Percentiles rank a stretch among this genome's conserved stretches.
These are phyloP conservation scores for Formica aserva DNA, from an alignment of 2,888 invertebrate species.

Conservation along the genomic window DNA sequence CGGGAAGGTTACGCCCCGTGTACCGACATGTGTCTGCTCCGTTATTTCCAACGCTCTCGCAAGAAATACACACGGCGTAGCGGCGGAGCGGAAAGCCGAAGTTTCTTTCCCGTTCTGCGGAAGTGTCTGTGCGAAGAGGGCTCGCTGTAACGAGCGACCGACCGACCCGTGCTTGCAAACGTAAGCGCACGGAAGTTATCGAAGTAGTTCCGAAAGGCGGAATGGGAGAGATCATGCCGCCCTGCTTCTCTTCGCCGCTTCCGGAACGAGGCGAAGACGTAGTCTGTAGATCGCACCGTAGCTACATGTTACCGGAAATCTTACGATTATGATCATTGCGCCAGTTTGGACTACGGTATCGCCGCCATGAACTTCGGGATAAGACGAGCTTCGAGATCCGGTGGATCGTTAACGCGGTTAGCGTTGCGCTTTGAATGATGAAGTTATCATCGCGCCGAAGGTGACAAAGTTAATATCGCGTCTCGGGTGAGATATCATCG, in stretches of 20 bases:
- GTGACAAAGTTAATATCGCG: constrained; percentile 49
- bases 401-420: constrained; percentile 17
- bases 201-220: neutral
- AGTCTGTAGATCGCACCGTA: neutral
- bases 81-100: constrained; percentile 22
- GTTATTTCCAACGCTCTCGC: constrained; percentile 18
- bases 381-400: neutral
- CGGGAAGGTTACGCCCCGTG: neutral
- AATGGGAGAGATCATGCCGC: constrained; percentile 12
- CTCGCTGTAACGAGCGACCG: neutral
- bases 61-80: neutral
- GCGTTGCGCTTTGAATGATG: constrained; percentile 12
- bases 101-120: constrained; percentile 13
- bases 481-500: constrained; percentile 12
- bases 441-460: constrained; percentile 33
- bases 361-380: neutral
- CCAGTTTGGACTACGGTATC: constrained; percentile 37
- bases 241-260: neutral
- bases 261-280: neutral
- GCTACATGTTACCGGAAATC: neutral
- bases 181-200: constrained; percentile 38
- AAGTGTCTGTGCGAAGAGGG: neutral
- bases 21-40: constrained; percentile 25
- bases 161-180: neutral
- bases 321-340: constrained; percentile 43